Base-by-base conservation (phyloP, 2,113 vertebrate species). In the Gadus chalcogrammus region DNA sequence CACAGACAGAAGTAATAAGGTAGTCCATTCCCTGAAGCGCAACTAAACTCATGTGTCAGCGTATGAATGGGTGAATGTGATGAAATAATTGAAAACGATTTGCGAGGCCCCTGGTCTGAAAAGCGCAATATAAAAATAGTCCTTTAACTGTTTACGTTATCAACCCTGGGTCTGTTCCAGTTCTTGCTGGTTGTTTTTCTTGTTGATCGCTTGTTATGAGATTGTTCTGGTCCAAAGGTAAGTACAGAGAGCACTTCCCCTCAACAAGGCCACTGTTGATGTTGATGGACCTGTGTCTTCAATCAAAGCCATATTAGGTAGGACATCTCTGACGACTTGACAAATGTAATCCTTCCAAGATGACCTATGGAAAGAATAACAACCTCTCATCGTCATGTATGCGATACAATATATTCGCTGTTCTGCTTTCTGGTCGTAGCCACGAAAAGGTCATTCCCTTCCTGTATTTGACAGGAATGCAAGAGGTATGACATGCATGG, bases 401-500 rank as follows among this genome's bases (percentile, higher is more conserved):
- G 55, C 67, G 69, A 31, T 13, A 59, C 67, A 66, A 70, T 55
- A 74, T 65, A 55, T 18, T 64, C 15, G 17, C 61, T 67, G 24
- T 56, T 75, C 15, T 77, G 61, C 20, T 65, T 68, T 68, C 71
- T n/a, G 22, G 59, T 60, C 24, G 27, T 9, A 38, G 4, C 15
- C 35, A 27, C 16, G 48, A 68, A 64, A 68, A 62, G 65, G 9
- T 27, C 58, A 55, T n/a, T 6, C 13, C 38, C 60, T 69, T 66
- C 20, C 22, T 59, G 61, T 65, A 5, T 56, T 17, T 31, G 56
- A 38, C 70, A 71, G 65, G 64, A 55, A 20, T 27, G 28, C 18
- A 15, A 68, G 48, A 71, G 67, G n/a, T 56, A 75, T 65, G 53
- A 28, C 81, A 67, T 73, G 84, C 74, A 67, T 83, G 71, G 68